Evolutionary conservation across 2,113 vertebrate genomes (phyloP).

Genomic region (Sceloporus undulatus): DNA sequence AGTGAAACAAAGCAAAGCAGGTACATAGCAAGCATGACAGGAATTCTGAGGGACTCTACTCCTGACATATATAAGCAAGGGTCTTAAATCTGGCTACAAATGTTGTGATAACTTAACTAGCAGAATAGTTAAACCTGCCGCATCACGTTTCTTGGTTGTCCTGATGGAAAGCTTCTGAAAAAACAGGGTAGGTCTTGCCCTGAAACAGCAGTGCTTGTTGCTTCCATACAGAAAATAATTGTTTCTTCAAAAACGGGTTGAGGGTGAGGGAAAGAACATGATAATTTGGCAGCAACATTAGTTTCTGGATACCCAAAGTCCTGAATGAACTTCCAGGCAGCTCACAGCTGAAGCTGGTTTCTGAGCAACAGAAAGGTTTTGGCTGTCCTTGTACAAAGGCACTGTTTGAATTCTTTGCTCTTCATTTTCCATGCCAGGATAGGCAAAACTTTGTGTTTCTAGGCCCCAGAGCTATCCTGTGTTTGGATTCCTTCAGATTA

Average conservation of each 20-base stretch:
- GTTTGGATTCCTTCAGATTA: slow-evolving; percentile 48
- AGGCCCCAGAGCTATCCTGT: slow-evolving; percentile 14
- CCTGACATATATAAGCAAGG: too few relatives aligned
- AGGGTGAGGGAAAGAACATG: not conserved
- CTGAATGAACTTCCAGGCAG: not conserved
- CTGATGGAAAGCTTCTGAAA: not conserved
- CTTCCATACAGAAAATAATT: not conserved
- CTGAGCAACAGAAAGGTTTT: not conserved
- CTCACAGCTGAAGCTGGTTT: not conserved
- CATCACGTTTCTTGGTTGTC: not conserved
- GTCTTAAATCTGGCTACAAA: not conserved
- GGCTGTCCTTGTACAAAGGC: not conserved
- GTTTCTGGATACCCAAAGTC: not conserved
- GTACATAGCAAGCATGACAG: too few relatives aligned
- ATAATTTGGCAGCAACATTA: not conserved
- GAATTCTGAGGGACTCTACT: too few relatives aligned
- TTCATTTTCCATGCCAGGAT: not conserved
- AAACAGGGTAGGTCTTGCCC: not conserved
- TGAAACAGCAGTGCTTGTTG: not conserved
- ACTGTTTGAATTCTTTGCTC: slow-evolving; percentile 23
- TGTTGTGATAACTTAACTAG: not conserved
- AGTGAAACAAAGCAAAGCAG: too few relatives aligned
- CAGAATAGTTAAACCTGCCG: not conserved
- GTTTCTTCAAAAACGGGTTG: slow-evolving; percentile 15
- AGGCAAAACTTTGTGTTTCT: slow-evolving; percentile 15